phyloP scores from a whole-genome alignment of 2,797 vertebrate genomes.

The Staurois parvus region DNA sequence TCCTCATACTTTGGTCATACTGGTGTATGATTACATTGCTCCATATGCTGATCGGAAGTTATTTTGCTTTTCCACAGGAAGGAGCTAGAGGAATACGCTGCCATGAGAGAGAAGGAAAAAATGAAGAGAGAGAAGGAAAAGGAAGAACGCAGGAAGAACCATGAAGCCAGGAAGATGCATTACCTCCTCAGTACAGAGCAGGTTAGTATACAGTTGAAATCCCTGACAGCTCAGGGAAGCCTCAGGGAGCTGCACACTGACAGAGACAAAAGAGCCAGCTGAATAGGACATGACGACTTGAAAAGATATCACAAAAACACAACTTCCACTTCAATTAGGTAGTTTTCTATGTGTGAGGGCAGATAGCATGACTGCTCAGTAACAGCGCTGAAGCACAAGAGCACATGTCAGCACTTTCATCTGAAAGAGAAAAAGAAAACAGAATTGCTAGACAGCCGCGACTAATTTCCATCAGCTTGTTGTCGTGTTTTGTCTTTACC shows the following conservation, averaged over 20 bases:
- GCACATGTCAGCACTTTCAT: conserved; percentile 71
- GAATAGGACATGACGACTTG: conserved; percentile 82
- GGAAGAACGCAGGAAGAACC: conserved; percentile 78
- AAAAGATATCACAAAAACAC: conserved; percentile 80
- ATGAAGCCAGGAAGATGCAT: conserved; percentile 86
- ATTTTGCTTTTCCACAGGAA: conserved; percentile 75
- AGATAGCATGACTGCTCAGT: conserved; percentile 69
- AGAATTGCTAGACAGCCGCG: conserved; percentile 71
- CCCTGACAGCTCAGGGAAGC: conserved; percentile 75
- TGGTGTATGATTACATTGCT: background rate
- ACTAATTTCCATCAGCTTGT: conserved; percentile 71
- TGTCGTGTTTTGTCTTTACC: conserved; percentile 65
- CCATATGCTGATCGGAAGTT: background rate
- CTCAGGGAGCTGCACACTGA: conserved; percentile 72
- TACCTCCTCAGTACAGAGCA: conserved; percentile 93
- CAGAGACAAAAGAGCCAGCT: conserved; percentile 80
- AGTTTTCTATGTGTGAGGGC: conserved; percentile 69
- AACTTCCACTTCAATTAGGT: conserved; percentile 77
- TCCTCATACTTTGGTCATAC: no score
- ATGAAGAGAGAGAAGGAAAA: conserved; percentile 74
- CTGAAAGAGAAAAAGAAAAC: conserved; percentile 69
- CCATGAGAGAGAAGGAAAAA: conserved; percentile 80
- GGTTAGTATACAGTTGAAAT: conserved; percentile 78
- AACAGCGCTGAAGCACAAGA: conserved; percentile 70
- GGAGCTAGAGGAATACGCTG: conserved; percentile 82